Evolutionary conservation across 1,140 invertebrate species (phyloP).

Genomic region (Drosophila pectinifera): DNA sequence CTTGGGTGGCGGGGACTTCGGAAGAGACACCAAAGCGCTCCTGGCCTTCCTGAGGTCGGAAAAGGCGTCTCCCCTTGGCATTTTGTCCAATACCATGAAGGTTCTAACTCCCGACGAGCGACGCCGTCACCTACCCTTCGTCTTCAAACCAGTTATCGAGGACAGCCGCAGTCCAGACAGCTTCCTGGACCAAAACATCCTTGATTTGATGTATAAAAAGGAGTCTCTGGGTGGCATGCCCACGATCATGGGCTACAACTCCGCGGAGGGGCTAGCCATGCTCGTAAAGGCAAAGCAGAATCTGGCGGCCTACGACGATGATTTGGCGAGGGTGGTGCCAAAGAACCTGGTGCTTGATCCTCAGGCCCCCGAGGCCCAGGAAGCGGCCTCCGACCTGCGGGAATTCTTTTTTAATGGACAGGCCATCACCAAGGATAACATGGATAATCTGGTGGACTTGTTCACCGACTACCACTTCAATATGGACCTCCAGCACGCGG

Average conservation of each 20-base stretch:
- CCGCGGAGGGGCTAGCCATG: slow-evolving; percentile 70
- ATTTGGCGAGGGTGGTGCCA: slow-evolving; percentile 68
- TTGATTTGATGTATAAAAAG: slow-evolving; percentile 61
- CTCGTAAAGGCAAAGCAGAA: slow-evolving; percentile 49
- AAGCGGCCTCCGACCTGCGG: slow-evolving; percentile 59
- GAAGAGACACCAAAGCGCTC: slow-evolving; percentile 30
- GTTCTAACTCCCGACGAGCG: slow-evolving; percentile 68
- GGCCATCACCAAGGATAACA: slow-evolving; percentile 27
- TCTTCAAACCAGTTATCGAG: slow-evolving; percentile 77
- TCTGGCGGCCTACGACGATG: slow-evolving; percentile 56
- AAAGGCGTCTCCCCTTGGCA: slow-evolving; percentile 30
- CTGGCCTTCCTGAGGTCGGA: slow-evolving; percentile 65
- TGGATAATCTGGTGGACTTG: slow-evolving; percentile 62
- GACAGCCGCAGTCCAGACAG: slow-evolving; percentile 55
- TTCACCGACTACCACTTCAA: slow-evolving; percentile 72
- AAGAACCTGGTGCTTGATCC: slow-evolving; percentile 48
- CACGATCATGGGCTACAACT: slow-evolving; percentile 73
- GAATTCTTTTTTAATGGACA: slow-evolving; percentile 74
- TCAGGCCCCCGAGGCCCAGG: slow-evolving; percentile 18
- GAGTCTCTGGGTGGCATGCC: slow-evolving; percentile 56
- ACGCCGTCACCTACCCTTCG: slow-evolving; percentile 65
- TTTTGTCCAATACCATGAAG: slow-evolving; percentile 46
- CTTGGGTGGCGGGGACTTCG: slow-evolving; percentile 51
- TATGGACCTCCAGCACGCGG: slow-evolving; percentile 61
- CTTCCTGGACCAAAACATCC: slow-evolving; percentile 51